Conservation (phyloP, 2,888 invertebrate genomes). For the Carabus problematicus region DNA sequence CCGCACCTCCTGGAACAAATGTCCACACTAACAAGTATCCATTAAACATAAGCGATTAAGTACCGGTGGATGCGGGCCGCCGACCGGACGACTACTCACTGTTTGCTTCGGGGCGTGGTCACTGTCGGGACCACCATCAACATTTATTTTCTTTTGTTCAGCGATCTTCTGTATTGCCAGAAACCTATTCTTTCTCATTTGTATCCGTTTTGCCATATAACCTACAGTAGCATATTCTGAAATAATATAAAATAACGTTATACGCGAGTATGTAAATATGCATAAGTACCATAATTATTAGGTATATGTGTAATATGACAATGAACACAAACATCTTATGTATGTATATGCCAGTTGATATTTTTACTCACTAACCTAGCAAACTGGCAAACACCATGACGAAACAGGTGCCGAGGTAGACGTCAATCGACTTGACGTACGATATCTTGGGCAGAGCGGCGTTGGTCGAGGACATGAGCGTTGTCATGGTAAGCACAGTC, state of each 20-base stretch:
- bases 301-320: too few species aligned
- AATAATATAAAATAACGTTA: conserved; percentile 51
- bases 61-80: conserved; percentile 53
- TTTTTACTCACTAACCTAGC: conserved; percentile 73
- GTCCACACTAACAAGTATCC: conserved; percentile 70
- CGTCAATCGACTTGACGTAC: conserved; percentile 97
- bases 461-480: conserved; percentile 95
- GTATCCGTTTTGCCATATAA: conserved; percentile 96
- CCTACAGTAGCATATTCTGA: conserved; percentile 97
- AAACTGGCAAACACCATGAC: conserved; percentile 98
- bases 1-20: conserved; percentile 87
- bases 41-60: conserved; percentile 54
- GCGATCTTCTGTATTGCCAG: conserved; percentile 90
- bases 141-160: conserved; percentile 87
- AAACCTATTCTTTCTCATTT: conserved; percentile 94
- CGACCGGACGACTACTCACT: conserved; percentile 65
- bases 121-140: conserved; percentile 76
- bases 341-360: background rate
- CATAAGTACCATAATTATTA: too few species aligned
- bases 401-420: conserved; percentile 97
- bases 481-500: conserved; percentile 97
- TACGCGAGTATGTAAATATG: too few species aligned
- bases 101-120: conserved; percentile 83
- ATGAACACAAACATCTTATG: conserved; percentile 4
- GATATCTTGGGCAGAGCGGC: conserved; percentile 97